Evolutionary conservation across 1,140 invertebrate genomes (phyloP), one percentile per base, ranked within the genome.

Genomic region (Bombus confusus): DNA sequence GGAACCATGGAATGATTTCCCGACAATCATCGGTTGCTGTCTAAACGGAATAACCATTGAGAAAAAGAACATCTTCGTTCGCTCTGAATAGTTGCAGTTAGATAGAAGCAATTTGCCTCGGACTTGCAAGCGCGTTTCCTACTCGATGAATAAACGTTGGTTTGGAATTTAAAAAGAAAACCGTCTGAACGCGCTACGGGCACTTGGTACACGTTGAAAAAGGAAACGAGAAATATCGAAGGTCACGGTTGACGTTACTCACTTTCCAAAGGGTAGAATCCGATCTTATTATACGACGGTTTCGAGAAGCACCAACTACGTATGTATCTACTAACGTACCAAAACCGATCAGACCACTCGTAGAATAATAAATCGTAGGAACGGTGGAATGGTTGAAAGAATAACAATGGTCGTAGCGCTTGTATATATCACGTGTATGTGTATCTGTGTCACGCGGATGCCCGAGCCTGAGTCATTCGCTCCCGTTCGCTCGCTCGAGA

Each of bases 361-460:
- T 72, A 12, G 13, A 76, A 76, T 59, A n/a, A 43, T 39, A 34
- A 59, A 84, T 52, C 66, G 66, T 66, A 37, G 78, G 59, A 79
- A 87, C 52, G 76, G 59, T 66, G 69, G 75, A 84, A 86, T 83
- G 80, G 86, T 72, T 80, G 47, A 62, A 37, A 18, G 73, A 80
- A 81, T 57, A 80, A 80, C 72, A 84, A 87, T 79, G 79, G 71
- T 71, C 22, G 77, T 2, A 13, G 80, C 43, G 59, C 57, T 66
- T 73, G 69, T 87, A 39, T 41, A 72, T 72, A 52, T 22, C 47
- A 0, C 47, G 22, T 52, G 18, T 52, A 41, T 12, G 37, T 72
- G 62, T 39, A 90, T 86, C 86, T 81, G 86, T 90, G 88, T 86
- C 88, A 90, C 66, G 82, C 82, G 80, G 88, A 83, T 88, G 80